phyloP scores from a whole-genome alignment of 2,888 invertebrate genomes.

The Sussaba pulchella region DNA sequence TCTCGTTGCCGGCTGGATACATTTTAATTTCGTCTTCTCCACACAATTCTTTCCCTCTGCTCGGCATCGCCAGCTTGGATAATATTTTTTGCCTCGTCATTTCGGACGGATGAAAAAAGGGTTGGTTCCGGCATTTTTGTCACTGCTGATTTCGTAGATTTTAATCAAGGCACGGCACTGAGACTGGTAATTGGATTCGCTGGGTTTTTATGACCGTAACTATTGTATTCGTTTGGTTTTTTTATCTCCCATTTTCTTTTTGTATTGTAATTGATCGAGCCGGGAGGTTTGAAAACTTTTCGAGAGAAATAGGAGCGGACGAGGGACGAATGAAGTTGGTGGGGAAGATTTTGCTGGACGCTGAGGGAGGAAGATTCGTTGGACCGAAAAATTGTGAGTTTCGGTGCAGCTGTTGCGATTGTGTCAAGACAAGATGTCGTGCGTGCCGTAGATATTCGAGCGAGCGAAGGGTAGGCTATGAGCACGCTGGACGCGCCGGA shows the following conservation, averaged over 20 bases:
- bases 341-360: background rate
- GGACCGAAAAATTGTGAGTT: slow-evolving; percentile 33
- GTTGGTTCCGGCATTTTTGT: slow-evolving; percentile 25
- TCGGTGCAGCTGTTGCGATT: slow-evolving; percentile 21
- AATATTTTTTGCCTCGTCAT: slow-evolving; percentile 54
- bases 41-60: slow-evolving; percentile 27
- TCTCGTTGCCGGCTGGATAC: slow-evolving; percentile 44
- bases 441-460: slow-evolving; percentile 18
- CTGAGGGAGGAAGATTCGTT: background rate
- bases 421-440: slow-evolving; percentile 35
- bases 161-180: slow-evolving; percentile 55
- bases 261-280: slow-evolving; percentile 25
- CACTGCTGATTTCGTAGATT: slow-evolving; percentile 28
- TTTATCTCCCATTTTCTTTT: slow-evolving; percentile 15
- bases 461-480: slow-evolving; percentile 33
- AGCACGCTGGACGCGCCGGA: slow-evolving; percentile 41
- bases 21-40: slow-evolving; percentile 65
- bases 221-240: slow-evolving; percentile 36
- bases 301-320: background rate
- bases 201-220: background rate
- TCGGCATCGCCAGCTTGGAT: slow-evolving; percentile 39
- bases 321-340: slow-evolving; percentile 57
- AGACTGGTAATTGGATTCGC: slow-evolving; percentile 57
- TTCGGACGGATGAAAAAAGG: slow-evolving; percentile 48
- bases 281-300: slow-evolving; percentile 20